Evolutionary conservation across 2,888 invertebrate genomes (phyloP).

Genomic region (Tenodera sinensis): DNA sequence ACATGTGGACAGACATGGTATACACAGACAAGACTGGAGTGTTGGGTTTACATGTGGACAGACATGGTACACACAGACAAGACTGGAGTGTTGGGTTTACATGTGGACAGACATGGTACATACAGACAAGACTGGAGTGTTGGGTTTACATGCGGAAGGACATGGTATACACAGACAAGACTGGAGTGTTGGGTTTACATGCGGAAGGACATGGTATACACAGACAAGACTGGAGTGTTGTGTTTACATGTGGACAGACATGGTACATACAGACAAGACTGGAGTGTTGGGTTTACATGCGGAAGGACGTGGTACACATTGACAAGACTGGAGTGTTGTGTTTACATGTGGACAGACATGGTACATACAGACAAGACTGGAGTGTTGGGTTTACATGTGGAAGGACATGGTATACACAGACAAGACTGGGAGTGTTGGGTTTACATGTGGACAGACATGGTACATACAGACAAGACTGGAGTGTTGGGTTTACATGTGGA

Average conservation of each 20-base stretch:
- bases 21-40: not conserved
- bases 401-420: too few species aligned
- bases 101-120: too few species aligned
- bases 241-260: too few species aligned
- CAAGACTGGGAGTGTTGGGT: not conserved
- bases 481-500: not conserved
- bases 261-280: not conserved
- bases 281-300: not conserved
- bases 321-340: not conserved
- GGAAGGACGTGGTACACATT: too few species aligned
- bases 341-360: too few species aligned
- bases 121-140: not conserved
- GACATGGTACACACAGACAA: too few species aligned
- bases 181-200: not conserved
- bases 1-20: too few species aligned
- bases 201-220: too few species aligned
- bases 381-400: not conserved
- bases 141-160: conserved; percentile 7
- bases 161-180: not conserved
- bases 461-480: not conserved
- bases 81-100: not conserved
- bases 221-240: not conserved
- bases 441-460: too few species aligned
- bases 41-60: not conserved
- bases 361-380: not conserved